Evolutionary conservation across 2,888 invertebrate species (phyloP), one percentile per base, ranked within the genome.

Genomic region (Monoplex corrugatus): DNA sequence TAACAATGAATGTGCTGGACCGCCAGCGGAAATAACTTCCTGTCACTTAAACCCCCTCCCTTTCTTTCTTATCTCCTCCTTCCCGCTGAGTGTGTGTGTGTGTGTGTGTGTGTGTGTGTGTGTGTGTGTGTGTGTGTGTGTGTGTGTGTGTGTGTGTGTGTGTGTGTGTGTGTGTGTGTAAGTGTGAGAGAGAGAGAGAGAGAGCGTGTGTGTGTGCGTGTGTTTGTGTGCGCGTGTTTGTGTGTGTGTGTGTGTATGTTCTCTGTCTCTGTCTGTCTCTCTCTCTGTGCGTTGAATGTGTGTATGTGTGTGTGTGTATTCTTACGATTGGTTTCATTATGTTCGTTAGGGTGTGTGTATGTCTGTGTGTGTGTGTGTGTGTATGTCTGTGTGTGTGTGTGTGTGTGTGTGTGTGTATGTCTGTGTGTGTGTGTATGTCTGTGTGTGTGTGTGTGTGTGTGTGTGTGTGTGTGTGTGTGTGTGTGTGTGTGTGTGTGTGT

Each of bases 401-500:
- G 50, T 85, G 50, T 63, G 35, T 85, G 85, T 86, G 45, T 63
- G 63, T 86, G 86, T 83, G 45, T 83, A 50, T 86, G 40, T 86
- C 38, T 86, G 40, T 57, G 57, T 85, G 10, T 85, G 84, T 85
- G 35, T 63, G 85, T 63, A 19, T 85, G 57, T 85, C 16, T 35
- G 35, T 84, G 0, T 84, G 45, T 45, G 45, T 84, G 57, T 85
- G 35, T 57, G 57, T 57, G 19, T 85, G 57, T 85, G 35, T 85
- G 57, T 57, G 38, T 68, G 40, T 63, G 63, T 85, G 85, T 85
- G 85, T 85, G 85, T 85, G 63, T 85, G 85, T 57, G 85, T 85
- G 63, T 85, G 85, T 85, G 63, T 85, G 57, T 57, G 63, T 85
- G 85, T 85, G 85, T 85, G 85, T 57, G 63, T 85, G 85, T 57